These are phyloP conservation scores for Myotis findleyi DNA, from an alignment of 2,797 vertebrate genomes.

Conservation along the genomic window DNA sequence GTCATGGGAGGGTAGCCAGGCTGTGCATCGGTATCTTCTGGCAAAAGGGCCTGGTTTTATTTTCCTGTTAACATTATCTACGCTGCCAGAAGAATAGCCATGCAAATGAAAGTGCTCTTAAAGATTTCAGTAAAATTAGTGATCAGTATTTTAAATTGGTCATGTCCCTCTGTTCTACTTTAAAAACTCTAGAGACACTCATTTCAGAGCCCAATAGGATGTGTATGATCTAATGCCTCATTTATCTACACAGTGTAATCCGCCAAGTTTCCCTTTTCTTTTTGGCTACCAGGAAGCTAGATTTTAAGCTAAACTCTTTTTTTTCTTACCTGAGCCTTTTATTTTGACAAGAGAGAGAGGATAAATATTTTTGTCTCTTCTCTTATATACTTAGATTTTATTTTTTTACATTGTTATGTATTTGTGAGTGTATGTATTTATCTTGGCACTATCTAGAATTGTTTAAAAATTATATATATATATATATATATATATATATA, in stretches of 20 bases:
- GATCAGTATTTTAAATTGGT: neutral
- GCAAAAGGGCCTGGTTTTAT: neutral
- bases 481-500: neutral
- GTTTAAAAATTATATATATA: neutral
- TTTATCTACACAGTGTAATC: neutral
- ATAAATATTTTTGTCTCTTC: neutral
- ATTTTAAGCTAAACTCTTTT: conserved; percentile 17
- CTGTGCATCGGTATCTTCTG: neutral
- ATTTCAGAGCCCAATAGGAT: neutral
- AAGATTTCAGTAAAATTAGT: conserved; percentile 24
- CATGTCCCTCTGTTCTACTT: neutral
- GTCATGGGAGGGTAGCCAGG: neutral
- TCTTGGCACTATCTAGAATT: conserved; percentile 17
- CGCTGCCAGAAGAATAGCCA: neutral
- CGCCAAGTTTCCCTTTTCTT: neutral
- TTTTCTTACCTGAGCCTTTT: neutral
- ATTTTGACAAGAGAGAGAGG: conserved; percentile 6
- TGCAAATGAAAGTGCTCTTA: neutral
- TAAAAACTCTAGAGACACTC: neutral
- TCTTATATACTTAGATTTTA: neutral
- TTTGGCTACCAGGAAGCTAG: neutral
- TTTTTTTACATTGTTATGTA: neutral
- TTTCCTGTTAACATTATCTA: neutral
- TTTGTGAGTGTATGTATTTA: neutral
- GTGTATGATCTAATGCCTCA: neutral